These are phyloP conservation scores for Manis pentadactyla DNA, from an alignment of 2,797 vertebrate species.

Conservation along the genomic window DNA sequence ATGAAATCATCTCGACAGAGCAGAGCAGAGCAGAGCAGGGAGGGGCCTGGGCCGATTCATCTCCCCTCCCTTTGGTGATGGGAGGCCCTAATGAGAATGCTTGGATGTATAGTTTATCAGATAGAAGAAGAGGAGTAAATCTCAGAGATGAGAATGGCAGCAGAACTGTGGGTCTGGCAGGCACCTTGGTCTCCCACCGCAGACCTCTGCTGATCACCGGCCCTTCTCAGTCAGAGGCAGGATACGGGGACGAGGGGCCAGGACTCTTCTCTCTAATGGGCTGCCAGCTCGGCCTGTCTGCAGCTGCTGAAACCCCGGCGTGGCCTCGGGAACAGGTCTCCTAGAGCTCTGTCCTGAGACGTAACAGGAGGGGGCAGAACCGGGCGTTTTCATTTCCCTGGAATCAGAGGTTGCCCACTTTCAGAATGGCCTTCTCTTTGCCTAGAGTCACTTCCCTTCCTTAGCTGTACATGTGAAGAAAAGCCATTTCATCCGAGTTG, in stretches of 20 bases:
- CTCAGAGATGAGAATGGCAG: slow-evolving; percentile 76
- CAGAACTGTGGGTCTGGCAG: slow-evolving; percentile 58
- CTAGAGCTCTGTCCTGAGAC: slow-evolving; percentile 33
- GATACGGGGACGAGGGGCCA: slow-evolving; percentile 18
- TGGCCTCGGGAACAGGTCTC: neutral
- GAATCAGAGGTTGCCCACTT: slow-evolving; percentile 57
- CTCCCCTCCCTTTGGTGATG: slow-evolving; percentile 82
- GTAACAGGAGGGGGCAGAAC: neutral
- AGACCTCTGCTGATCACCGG: slow-evolving; percentile 67
- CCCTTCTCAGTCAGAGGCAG: slow-evolving; percentile 35
- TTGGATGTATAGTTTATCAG: slow-evolving; percentile 82
- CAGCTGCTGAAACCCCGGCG: slow-evolving; percentile 18
- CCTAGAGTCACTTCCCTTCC: slow-evolving; percentile 39
- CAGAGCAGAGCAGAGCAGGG: slow-evolving; percentile 81
- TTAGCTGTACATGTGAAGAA: slow-evolving; percentile 63
- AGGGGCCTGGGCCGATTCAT: slow-evolving; percentile 82
- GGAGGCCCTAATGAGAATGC: slow-evolving; percentile 81
- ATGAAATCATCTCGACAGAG: slow-evolving; percentile 84
- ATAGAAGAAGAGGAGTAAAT: slow-evolving; percentile 75
- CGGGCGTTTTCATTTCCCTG: slow-evolving; percentile 61
- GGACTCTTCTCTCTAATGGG: slow-evolving; percentile 72
- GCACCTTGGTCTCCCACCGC: slow-evolving; percentile 65
- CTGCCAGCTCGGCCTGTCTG: slow-evolving; percentile 71
- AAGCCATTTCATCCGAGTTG: slow-evolving; percentile 59
- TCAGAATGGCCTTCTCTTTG: slow-evolving; percentile 34